Evolutionary conservation across 1,140 invertebrate species (phyloP), one percentile per base, ranked within the genome.

Genomic region (Anthonomus grandis): DNA sequence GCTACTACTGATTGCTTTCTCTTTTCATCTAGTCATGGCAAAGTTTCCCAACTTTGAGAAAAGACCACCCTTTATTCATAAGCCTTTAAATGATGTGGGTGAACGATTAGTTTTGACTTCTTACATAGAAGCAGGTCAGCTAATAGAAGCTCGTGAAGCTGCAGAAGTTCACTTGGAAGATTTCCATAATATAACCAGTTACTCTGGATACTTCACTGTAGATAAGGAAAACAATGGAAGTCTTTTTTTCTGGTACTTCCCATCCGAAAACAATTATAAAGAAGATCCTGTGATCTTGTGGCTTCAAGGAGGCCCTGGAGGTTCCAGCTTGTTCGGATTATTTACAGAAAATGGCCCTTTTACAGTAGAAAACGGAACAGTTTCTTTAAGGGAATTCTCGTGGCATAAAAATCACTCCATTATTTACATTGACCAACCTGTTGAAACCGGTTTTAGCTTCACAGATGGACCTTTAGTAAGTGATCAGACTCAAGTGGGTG

Each of bases 371-470:
- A 73, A 59, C 71, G 71, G 63, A 47, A 48, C 60, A n/a, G 53
- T 86, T 1, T 65, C 73, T 63, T 71, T 71, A 63, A 74, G 83
- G 34, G 74, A 81, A 58, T 81, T 83, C 57, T 83, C 87, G 0
- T 64, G 63, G 63, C 41, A 54, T 12, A 24, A 44, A 19, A 81
- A 79, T 23, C 86, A 88, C 66, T 85, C 85, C 52, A 69, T 93
- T 50, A 69, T 93, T 2, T 93, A 89, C 65, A 86, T 93, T 46
- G 91, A 94, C 69, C 92, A 90, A 71, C 91, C 91, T 3, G 89
- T 91, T n/a, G 88, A 87, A 12, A 85, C 88, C 34, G 86, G 87
- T 2, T 89, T 79, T 66, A 89, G 86, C 73, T 88, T 87, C 60
- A 88, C 86, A 1, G 76, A 83, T 8, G 73, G 72, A n/a, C 81